phyloP scores from a whole-genome alignment of 2,888 invertebrate genomes.

The Chaitophorus viminalis region DNA sequence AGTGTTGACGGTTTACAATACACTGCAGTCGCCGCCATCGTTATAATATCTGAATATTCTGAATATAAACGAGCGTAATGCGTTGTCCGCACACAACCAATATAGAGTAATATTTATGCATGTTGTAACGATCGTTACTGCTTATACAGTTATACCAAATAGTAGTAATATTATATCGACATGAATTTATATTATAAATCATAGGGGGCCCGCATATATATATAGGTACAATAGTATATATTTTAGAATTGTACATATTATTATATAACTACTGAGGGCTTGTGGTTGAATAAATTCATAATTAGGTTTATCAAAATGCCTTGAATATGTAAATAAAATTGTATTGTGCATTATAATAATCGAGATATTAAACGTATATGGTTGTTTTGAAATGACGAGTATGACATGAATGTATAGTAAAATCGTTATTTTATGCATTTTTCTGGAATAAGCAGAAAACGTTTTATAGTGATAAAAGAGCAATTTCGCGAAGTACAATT shows the following conservation, averaged over 20 bases:
- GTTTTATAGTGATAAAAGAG: not conserved
- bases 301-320: conserved; percentile 5
- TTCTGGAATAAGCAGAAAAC: not conserved
- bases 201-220: conserved; percentile 56
- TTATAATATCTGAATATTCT: not conserved
- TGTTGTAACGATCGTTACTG: conserved; percentile 28
- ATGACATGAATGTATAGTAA: not conserved
- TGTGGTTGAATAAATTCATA: conserved; percentile 44
- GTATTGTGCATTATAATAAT: not conserved
- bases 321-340: not conserved
- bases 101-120: too few species aligned
- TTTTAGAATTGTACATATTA: not conserved
- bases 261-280: not conserved
- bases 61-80: not conserved
- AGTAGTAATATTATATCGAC: too few species aligned
- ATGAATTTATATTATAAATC: conserved; percentile 5
- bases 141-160: too few species aligned
- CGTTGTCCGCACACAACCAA: not conserved
- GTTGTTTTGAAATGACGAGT: not conserved
- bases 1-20: not conserved
- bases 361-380: not conserved
- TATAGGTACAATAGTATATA: not conserved
- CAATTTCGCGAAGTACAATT: not conserved
- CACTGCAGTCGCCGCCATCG: not conserved
- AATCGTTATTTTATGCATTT: not conserved